These are phyloP conservation scores for Nephrotoma flavescens DNA, from an alignment of 2,888 invertebrate genomes.

Conservation along the genomic window DNA sequence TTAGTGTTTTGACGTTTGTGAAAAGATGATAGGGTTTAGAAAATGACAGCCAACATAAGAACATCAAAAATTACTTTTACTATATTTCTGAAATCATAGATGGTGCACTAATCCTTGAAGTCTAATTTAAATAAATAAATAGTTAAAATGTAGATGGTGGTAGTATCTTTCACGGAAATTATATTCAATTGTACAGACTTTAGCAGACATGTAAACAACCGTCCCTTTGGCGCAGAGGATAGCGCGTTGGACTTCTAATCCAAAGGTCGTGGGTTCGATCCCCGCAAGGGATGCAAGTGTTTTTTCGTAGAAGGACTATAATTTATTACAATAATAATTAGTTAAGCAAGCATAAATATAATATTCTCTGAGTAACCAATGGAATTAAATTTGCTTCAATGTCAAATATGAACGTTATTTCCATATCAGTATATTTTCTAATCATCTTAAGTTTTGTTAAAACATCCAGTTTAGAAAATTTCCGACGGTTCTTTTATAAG, in stretches of 20 bases:
- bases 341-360: too few species aligned
- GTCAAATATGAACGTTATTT: background rate
- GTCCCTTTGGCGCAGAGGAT: conserved; percentile 81
- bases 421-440: background rate
- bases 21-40: background rate
- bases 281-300: conserved; percentile 55
- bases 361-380: background rate
- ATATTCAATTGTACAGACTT: background rate
- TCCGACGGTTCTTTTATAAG: background rate
- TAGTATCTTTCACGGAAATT: background rate
- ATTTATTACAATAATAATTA: too few species aligned
- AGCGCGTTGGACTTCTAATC: conserved; percentile 84
- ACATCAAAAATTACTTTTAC: background rate
- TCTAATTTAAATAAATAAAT: background rate
- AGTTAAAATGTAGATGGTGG: background rate
- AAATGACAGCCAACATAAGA: background rate
- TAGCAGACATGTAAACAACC: background rate
- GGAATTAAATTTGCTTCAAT: background rate
- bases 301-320: background rate
- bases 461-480: background rate
- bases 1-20: background rate
- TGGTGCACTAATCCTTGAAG: background rate
- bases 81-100: background rate
- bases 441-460: background rate
- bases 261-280: conserved; percentile 81